These are phyloP conservation scores for Aldrovandia affinis DNA, from an alignment of 2,797 vertebrate species.

Conservation along the genomic window DNA sequence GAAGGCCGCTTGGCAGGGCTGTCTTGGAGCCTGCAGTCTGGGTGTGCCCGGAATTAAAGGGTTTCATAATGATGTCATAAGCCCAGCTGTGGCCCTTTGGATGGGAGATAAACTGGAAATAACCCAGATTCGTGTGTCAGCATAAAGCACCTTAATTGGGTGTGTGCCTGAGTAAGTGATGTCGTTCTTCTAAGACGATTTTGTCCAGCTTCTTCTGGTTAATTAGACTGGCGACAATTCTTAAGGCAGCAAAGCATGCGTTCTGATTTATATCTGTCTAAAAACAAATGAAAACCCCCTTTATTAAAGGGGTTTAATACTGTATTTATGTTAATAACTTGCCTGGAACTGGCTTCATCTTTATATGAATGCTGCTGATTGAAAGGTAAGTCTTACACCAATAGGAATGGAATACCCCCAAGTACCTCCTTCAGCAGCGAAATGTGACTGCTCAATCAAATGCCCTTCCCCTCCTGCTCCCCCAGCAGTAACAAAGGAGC, in stretches of 20 bases:
- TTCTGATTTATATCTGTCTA: neutral
- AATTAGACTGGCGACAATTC: neutral
- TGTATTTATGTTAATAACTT: neutral
- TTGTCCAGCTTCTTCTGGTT: slow-evolving; percentile 51
- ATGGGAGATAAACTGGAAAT: slow-evolving; percentile 22
- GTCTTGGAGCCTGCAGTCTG: slow-evolving; percentile 31
- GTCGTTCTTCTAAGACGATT: neutral
- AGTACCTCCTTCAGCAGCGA: neutral
- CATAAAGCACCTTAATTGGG: slow-evolving; percentile 19
- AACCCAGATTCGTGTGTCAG: slow-evolving; percentile 28
- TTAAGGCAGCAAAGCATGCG: neutral
- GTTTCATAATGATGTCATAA: slow-evolving; percentile 55
- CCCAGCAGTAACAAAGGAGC: neutral
- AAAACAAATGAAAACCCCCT: neutral
- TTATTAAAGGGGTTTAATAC: neutral
- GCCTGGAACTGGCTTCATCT: neutral
- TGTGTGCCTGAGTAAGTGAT: slow-evolving; percentile 30
- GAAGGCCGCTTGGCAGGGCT: slow-evolving; percentile 25
- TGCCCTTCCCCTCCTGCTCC: neutral
- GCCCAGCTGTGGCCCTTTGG: slow-evolving; percentile 48
- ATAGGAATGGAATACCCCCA: neutral
- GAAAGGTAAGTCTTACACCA: neutral
- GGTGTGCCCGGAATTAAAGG: slow-evolving; percentile 56
- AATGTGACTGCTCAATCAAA: neutral
- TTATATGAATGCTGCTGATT: neutral